Percentiles rank a stretch among this genome's conserved stretches.
phyloP scores from a whole-genome alignment of 2,113 vertebrate genomes.

The Corydoras sp. region DNA sequence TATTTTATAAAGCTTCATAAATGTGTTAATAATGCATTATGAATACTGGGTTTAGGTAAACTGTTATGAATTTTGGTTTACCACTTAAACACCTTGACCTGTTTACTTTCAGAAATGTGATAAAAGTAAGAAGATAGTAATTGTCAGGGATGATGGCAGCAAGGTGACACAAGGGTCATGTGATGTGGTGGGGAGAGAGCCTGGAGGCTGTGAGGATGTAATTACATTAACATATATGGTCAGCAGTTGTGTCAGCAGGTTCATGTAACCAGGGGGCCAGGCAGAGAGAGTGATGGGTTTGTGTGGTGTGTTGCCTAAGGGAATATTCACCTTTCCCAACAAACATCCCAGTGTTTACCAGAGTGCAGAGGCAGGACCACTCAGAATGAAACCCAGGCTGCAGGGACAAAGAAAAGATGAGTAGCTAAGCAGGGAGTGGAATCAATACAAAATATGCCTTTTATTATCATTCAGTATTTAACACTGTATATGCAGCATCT shows the following conservation, averaged over 20 bases:
- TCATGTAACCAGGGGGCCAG: conserved; percentile 33
- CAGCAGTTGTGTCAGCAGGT: conserved; percentile 39
- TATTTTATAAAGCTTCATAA: no score
- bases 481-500: neutral
- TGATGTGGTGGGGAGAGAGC: conserved; percentile 45
- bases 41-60: no score
- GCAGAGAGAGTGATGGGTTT: conserved; percentile 41
- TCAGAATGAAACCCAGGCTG: conserved; percentile 55
- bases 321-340: conserved; percentile 47
- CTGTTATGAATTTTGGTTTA: no score
- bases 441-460: neutral
- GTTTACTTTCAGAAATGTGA: no score
- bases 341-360: conserved; percentile 44
- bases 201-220: conserved; percentile 27
- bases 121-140: neutral
- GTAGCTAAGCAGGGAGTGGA: conserved; percentile 7
- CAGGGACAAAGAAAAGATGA: conserved; percentile 45
- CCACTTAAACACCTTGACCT: no score
- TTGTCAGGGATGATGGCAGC: conserved; percentile 14
- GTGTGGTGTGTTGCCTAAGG: conserved; percentile 54
- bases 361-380: conserved; percentile 40
- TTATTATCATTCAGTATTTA: neutral
- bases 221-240: conserved; percentile 48
- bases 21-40: no score
- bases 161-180: conserved; percentile 41